phyloP scores from a whole-genome alignment of 2,113 vertebrate genomes.

The Dasyprocta punctata region DNA sequence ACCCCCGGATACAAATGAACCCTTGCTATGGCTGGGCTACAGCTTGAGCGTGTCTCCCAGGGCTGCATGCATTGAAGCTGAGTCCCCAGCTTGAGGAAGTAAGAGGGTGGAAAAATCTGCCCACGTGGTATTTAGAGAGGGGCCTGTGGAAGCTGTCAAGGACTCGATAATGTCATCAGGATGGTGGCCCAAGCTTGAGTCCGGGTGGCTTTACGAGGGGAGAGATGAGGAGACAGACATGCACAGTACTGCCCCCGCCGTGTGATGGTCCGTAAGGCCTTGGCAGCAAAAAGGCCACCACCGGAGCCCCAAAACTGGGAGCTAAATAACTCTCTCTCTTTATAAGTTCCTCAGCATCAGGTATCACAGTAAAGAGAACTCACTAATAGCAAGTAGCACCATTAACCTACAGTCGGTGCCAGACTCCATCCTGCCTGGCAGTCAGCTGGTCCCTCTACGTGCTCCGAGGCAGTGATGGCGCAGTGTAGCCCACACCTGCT shows the following conservation, averaged over 20 bases:
- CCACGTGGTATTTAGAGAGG: background rate
- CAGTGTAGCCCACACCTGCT: background rate
- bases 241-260: background rate
- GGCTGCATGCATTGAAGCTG: too few species aligned
- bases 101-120: background rate
- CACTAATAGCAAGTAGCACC: background rate
- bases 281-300: background rate
- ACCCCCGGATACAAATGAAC: background rate
- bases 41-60: too few species aligned
- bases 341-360: too few species aligned
- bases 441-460: background rate
- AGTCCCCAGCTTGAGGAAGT: background rate
- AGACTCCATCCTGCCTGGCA: background rate
- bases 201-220: background rate
- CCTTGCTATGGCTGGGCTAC: background rate
- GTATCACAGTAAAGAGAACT: background rate
- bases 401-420: background rate
- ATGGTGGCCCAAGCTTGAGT: background rate
- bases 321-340: background rate
- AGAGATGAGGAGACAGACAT: background rate
- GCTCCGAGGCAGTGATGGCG: background rate
- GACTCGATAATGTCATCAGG: background rate
- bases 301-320: background rate
- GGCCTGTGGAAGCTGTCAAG: background rate
- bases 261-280: background rate